Conservation (phyloP, 1,140 invertebrate genomes). For the Cyphomyrmex costatus region DNA sequence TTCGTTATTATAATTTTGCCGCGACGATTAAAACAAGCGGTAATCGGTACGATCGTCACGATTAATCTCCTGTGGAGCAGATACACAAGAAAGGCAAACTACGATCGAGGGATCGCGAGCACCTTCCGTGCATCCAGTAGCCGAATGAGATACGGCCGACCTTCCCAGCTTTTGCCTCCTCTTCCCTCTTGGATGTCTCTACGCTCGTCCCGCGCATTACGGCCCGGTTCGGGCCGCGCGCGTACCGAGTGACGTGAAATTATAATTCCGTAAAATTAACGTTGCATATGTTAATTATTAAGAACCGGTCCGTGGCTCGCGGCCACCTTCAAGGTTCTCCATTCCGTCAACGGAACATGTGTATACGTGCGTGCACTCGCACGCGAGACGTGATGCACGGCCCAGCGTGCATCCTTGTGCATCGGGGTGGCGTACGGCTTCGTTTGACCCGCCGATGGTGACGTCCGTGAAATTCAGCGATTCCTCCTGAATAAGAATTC, state of each 20-base stretch:
- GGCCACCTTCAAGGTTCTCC: slow-evolving; percentile 64
- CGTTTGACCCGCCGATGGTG: background rate
- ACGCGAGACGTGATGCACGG: slow-evolving; percentile 63
- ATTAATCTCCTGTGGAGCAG: slow-evolving; percentile 47
- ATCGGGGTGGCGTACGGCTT: slow-evolving; percentile 25
- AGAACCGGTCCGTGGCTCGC: slow-evolving; percentile 79
- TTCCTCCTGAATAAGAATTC: background rate
- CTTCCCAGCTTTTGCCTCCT: slow-evolving; percentile 10
- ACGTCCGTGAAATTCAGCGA: background rate
- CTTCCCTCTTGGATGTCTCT: background rate
- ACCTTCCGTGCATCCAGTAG: slow-evolving; percentile 55
- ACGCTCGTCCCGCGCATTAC: slow-evolving; percentile 67
- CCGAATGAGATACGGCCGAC: slow-evolving; percentile 33
- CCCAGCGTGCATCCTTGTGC: slow-evolving; percentile 26
- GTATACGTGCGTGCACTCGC: background rate
- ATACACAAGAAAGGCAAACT: background rate
- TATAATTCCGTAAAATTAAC: slow-evolving; percentile 85
- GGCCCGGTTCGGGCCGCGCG: slow-evolving; percentile 47
- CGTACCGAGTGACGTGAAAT: slow-evolving; percentile 80
- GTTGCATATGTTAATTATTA: slow-evolving; percentile 84
- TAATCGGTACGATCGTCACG: slow-evolving; percentile 25
- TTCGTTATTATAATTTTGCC: slow-evolving; percentile 18
- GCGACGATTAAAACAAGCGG: slow-evolving; percentile 24
- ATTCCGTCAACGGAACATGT: slow-evolving; percentile 13
- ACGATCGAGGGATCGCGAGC: slow-evolving; percentile 11